Conservation (phyloP, 2,113 vertebrate genomes). For the Oryzias curvinotus region DNA sequence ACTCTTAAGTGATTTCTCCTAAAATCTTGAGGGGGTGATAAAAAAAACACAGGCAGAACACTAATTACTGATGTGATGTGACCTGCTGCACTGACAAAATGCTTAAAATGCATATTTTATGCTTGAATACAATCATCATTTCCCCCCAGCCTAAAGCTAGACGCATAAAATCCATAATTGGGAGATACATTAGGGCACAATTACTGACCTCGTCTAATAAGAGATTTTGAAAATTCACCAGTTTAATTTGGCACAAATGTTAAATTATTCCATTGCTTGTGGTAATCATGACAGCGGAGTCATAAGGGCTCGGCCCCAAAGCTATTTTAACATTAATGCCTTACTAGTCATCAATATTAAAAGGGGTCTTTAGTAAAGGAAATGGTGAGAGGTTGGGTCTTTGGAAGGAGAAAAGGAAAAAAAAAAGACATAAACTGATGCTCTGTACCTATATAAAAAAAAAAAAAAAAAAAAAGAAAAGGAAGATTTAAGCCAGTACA, state of each 20-base stretch:
- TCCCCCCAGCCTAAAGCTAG: slow-evolving; percentile 69
- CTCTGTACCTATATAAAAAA: slow-evolving; percentile 15
- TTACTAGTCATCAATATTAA: slow-evolving; percentile 80
- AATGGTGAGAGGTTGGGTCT: slow-evolving; percentile 19
- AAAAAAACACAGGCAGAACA: slow-evolving; percentile 25
- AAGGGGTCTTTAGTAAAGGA: slow-evolving; percentile 66
- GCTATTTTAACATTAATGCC: slow-evolving; percentile 79
- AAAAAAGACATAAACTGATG: slow-evolving; percentile 8
- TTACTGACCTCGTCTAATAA: slow-evolving; percentile 71
- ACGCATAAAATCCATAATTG: slow-evolving; percentile 75
- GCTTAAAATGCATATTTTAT: slow-evolving; percentile 70
- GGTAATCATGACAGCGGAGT: slow-evolving; percentile 78
- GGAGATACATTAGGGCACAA: slow-evolving; percentile 68
- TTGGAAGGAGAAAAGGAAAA: neutral
- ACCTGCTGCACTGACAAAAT: slow-evolving; percentile 70
- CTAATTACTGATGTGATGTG: slow-evolving; percentile 66
- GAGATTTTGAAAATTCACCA: slow-evolving; percentile 63
- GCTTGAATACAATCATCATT: slow-evolving; percentile 69
- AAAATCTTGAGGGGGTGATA: slow-evolving; percentile 19
- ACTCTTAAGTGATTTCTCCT: neutral
- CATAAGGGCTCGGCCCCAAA: slow-evolving; percentile 74
- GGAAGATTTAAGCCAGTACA: too few species aligned
- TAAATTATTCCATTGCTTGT: slow-evolving; percentile 80
- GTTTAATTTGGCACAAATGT: slow-evolving; percentile 67
- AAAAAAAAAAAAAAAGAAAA: too few species aligned